phyloP scores from a whole-genome alignment of 1,140 invertebrate genomes.

The Ladona fulva region DNA sequence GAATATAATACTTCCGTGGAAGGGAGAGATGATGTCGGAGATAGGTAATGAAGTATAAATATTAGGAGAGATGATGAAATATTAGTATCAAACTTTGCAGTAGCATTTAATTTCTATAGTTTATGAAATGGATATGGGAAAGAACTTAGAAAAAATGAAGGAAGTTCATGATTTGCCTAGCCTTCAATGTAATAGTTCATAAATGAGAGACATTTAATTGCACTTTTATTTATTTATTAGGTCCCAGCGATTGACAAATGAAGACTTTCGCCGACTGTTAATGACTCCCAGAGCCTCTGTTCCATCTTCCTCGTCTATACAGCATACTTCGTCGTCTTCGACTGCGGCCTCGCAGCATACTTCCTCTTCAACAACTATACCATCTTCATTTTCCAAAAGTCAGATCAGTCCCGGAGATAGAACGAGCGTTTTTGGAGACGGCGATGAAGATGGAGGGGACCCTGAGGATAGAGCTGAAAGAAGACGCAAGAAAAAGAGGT shows the following conservation, averaged over 20 bases:
- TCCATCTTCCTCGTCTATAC: constrained; percentile 34
- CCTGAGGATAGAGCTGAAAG: constrained; percentile 56
- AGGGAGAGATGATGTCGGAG: background rate
- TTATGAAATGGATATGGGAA: too few species aligned
- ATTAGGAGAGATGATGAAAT: too few species aligned
- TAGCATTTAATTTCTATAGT: too few species aligned
- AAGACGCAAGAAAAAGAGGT: constrained; percentile 66
- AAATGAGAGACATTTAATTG: too few species aligned
- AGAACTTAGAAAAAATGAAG: too few species aligned
- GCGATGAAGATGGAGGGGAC: constrained; percentile 31
- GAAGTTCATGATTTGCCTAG: too few species aligned
- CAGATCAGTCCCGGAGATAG: background rate
- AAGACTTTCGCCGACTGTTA: constrained; percentile 89
- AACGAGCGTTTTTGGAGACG: constrained; percentile 19
- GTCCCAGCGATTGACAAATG: constrained; percentile 77
- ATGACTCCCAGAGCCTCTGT: constrained; percentile 82
- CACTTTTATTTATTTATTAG: constrained; percentile 31
- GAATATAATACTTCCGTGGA: background rate
- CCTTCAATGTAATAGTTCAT: too few species aligned
- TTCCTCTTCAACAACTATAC: background rate
- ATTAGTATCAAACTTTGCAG: too few species aligned
- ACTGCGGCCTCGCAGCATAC: constrained; percentile 18
- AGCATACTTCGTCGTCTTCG: constrained; percentile 31
- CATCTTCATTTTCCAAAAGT: background rate
- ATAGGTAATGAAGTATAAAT: background rate